A percentile compares a stretch with the other conserved stretches of the same genome.
phyloP scores from a whole-genome alignment of 1,140 invertebrate species.

The Drosophila neocordata region DNA sequence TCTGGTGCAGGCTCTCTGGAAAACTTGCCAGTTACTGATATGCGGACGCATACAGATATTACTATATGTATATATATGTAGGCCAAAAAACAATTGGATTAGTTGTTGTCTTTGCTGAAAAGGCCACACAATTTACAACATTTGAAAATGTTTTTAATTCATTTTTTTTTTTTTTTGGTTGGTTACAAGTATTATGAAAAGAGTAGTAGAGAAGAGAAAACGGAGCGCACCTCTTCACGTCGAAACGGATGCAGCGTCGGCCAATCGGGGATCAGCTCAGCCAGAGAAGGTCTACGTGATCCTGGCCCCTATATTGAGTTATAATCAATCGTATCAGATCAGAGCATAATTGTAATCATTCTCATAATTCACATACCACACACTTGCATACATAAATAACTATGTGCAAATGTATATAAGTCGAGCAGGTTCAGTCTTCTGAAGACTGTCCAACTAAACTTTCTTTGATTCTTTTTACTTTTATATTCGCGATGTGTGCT shows the following conservation, averaged over 20 bases:
- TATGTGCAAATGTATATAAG: not conserved
- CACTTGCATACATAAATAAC: not conserved
- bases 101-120: conserved; percentile 17
- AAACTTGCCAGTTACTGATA: not conserved
- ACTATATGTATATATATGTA: not conserved
- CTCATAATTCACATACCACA: conserved; percentile 3
- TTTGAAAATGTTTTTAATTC: not conserved
- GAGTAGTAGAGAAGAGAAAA: conserved; percentile 13
- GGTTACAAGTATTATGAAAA: conserved; percentile 15
- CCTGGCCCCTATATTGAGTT: conserved; percentile 84
- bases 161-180: not conserved
- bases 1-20: not conserved
- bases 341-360: conserved; percentile 1
- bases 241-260: conserved; percentile 94
- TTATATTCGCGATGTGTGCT: not conserved
- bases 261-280: conserved; percentile 98
- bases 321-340: conserved; percentile 19
- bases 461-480: not conserved
- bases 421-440: not conserved
- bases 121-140: conserved; percentile 13
- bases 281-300: conserved; percentile 93
- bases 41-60: not conserved
- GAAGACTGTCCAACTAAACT: conserved; percentile 3
- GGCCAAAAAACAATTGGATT: conserved; percentile 39
- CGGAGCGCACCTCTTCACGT: conserved; percentile 77